Evolutionary conservation across 2,797 vertebrate genomes (phyloP).

Genomic region (Diceros bicornis): DNA sequence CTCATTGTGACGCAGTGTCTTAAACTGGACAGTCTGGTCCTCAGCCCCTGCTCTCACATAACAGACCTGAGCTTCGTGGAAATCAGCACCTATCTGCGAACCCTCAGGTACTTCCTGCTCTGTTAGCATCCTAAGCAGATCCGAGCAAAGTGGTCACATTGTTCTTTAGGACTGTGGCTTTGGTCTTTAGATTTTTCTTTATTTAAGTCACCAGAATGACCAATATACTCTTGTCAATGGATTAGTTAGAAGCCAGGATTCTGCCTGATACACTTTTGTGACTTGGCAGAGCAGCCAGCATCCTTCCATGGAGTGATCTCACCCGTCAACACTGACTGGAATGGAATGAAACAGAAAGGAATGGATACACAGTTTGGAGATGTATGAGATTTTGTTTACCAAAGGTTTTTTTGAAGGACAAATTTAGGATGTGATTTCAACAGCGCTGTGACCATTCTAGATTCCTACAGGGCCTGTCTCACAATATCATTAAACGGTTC

Average conservation of each 20-base stretch:
- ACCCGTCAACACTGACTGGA: neutral
- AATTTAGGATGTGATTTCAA: constrained; percentile 5
- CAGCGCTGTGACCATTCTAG: neutral
- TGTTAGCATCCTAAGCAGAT: neutral
- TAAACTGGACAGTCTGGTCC: constrained; percentile 84
- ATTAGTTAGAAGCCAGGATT: neutral
- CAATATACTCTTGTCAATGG: neutral
- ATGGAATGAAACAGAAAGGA: neutral
- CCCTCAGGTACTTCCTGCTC: constrained; percentile 75
- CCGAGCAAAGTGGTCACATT: neutral
- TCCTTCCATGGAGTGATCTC: neutral
- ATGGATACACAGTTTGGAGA: neutral
- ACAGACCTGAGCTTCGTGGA: constrained; percentile 86
- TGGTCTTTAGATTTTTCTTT: neutral
- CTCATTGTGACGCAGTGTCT: constrained; percentile 84
- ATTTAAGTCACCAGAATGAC: neutral
- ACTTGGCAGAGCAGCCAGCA: neutral
- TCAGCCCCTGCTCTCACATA: constrained; percentile 88
- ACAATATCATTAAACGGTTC: neutral
- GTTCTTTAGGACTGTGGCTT: neutral
- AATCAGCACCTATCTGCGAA: constrained; percentile 84
- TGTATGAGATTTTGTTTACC: neutral
- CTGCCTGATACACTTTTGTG: neutral
- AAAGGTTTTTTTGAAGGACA: neutral
- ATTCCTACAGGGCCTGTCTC: neutral